These are phyloP conservation scores for human DNA, from an alignment of 2,113 vertebrate genomes.

Conservation along the genomic window DNA sequence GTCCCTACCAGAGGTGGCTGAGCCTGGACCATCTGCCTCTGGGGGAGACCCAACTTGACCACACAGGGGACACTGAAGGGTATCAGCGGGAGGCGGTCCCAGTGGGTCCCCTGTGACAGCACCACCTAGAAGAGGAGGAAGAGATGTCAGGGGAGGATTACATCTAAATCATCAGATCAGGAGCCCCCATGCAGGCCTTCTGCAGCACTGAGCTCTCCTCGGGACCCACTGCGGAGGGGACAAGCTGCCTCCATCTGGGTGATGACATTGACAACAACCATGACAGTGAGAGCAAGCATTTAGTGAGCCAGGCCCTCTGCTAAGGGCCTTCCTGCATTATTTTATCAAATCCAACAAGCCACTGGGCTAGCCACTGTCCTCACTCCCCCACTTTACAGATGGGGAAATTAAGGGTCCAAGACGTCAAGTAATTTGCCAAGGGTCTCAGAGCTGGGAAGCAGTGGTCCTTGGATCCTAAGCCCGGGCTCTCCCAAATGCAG, in stretches of 20 bases:
- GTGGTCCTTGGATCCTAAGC: not conserved
- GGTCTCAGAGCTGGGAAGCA: not conserved
- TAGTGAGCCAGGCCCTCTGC: fast-evolving
- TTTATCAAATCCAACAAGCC: not conserved
- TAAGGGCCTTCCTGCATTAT: no score
- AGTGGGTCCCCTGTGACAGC: fast-evolving
- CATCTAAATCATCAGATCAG: not conserved
- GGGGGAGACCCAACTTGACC: not conserved
- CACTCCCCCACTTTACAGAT: not conserved
- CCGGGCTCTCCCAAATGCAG: not conserved
- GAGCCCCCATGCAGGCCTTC: not conserved
- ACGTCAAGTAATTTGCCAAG: not conserved
- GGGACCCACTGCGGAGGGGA: not conserved
- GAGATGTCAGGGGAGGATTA: not conserved
- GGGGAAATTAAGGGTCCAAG: not conserved
- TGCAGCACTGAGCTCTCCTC: not conserved
- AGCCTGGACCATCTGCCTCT: fast-evolving
- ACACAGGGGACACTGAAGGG: slow-evolving; percentile 79
- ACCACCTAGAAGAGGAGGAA: slow-evolving; percentile 17
- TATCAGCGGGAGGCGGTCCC: not conserved
- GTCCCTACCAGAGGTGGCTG: slow-evolving; percentile 78
- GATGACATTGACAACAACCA: fast-evolving
- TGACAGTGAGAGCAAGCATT: not conserved
- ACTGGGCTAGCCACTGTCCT: not conserved
- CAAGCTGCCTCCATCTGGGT: not conserved